Percentiles rank a stretch among this genome's conserved stretches.
These are phyloP conservation scores for Hyposoter dolosus DNA, from an alignment of 2,888 invertebrate species.

Conservation along the genomic window DNA sequence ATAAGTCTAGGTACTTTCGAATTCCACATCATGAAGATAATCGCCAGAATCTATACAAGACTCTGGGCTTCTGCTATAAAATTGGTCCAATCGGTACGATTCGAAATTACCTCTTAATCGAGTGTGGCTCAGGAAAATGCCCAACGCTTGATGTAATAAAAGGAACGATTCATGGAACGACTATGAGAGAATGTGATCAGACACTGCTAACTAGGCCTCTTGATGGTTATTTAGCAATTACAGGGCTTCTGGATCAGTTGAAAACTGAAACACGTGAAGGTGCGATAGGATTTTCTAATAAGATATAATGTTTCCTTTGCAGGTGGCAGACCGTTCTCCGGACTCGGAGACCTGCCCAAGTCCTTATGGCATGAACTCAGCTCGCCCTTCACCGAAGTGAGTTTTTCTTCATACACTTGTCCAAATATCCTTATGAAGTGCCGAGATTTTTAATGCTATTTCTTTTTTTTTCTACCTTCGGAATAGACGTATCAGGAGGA, in stretches of 20 bases:
- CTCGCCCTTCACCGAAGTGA: conserved; percentile 84
- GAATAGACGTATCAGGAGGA: conserved; percentile 82
- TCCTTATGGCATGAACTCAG: conserved; percentile 83
- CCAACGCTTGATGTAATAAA: background rate
- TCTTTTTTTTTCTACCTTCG: conserved; percentile 2
- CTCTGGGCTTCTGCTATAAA: background rate
- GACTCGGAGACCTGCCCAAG: conserved; percentile 82
- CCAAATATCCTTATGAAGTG: background rate
- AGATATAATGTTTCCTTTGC: conserved; percentile 70
- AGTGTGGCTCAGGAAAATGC: background rate
- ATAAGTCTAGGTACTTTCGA: background rate
- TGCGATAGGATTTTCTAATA: conserved; percentile 28
- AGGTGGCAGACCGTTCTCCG: conserved; percentile 82
- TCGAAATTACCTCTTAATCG: background rate
- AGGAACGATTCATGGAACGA: background rate
- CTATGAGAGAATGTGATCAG: background rate
- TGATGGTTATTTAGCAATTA: background rate
- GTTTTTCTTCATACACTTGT: conserved; percentile 44
- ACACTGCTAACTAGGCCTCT: background rate
- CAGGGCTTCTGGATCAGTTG: background rate
- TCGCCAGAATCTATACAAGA: background rate
- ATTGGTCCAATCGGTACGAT: background rate
- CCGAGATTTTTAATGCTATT: background rate
- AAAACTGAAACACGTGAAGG: conserved; percentile 1
- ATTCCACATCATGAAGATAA: background rate